Percentiles rank a stretch among this genome's conserved stretches.
Evolutionary conservation across 1,140 invertebrate genomes (phyloP).

Genomic region (Scaptomyza pallida): DNA sequence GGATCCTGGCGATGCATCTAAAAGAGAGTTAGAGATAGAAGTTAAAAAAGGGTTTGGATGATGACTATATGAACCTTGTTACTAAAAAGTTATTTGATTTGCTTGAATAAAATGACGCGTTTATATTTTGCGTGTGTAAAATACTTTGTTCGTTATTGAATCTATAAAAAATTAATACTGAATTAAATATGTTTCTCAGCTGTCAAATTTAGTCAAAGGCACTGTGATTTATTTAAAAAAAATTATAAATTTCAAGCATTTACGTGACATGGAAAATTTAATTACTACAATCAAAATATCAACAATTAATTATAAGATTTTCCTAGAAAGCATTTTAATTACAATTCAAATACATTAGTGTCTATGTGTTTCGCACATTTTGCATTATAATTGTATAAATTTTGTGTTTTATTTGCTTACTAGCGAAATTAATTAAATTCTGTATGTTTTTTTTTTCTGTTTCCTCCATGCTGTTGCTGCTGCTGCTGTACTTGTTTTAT

Average conservation of each 20-base stretch:
- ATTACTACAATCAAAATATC: background rate
- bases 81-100: too few species aligned
- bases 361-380: background rate
- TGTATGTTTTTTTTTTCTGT: background rate
- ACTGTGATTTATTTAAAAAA: too few species aligned
- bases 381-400: constrained; percentile 1
- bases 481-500: constrained; percentile 7
- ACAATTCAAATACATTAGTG: background rate
- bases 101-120: too few species aligned
- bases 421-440: constrained; percentile 41
- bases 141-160: too few species aligned
- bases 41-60: background rate
- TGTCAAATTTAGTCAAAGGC: too few species aligned
- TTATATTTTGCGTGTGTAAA: too few species aligned
- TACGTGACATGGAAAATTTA: background rate
- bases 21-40: background rate
- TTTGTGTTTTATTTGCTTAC: constrained; percentile 11
- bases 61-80: too few species aligned
- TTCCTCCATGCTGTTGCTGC: too few species aligned
- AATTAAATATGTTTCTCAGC: too few species aligned
- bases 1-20: constrained; percentile 89
- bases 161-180: too few species aligned
- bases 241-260: too few species aligned
- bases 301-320: background rate
- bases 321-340: background rate